phyloP scores from a whole-genome alignment of 2,113 vertebrate species.

The Ariopsis seemanni region DNA sequence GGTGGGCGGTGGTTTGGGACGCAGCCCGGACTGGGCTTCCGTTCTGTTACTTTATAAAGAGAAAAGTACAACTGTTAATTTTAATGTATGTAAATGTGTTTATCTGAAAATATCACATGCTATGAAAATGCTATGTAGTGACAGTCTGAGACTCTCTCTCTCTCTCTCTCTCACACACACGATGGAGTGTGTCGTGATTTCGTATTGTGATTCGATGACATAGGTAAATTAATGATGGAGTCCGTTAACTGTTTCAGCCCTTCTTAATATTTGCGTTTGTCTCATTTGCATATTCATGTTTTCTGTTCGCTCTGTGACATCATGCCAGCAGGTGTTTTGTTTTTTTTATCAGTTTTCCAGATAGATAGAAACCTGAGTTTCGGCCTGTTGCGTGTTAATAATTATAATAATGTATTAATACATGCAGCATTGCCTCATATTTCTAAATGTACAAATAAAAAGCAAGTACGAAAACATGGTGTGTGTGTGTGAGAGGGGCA shows the following conservation, averaged over 20 bases:
- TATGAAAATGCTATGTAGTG: neutral
- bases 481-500: neutral
- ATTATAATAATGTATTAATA: conserved; percentile 65
- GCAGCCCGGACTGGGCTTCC: neutral
- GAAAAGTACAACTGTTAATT: neutral
- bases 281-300: conserved; percentile 32
- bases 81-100: neutral
- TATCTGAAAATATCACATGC: neutral
- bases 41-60: neutral
- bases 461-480: conserved; percentile 29
- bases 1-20: neutral
- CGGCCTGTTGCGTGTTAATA: conserved; percentile 61
- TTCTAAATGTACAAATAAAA: conserved; percentile 52
- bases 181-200: neutral
- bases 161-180: neutral
- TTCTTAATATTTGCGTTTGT: neutral
- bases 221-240: neutral
- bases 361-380: conserved; percentile 61
- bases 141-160: neutral
- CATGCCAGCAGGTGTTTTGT: conserved; percentile 37
- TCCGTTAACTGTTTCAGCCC: neutral
- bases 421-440: conserved; percentile 69
- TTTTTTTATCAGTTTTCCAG: conserved; percentile 54
- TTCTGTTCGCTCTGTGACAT: conserved; percentile 49
- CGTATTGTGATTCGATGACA: neutral